Evolutionary conservation across 2,113 vertebrate genomes (phyloP), one percentile per base, ranked within the genome.

Genomic region (Prolemur simus): DNA sequence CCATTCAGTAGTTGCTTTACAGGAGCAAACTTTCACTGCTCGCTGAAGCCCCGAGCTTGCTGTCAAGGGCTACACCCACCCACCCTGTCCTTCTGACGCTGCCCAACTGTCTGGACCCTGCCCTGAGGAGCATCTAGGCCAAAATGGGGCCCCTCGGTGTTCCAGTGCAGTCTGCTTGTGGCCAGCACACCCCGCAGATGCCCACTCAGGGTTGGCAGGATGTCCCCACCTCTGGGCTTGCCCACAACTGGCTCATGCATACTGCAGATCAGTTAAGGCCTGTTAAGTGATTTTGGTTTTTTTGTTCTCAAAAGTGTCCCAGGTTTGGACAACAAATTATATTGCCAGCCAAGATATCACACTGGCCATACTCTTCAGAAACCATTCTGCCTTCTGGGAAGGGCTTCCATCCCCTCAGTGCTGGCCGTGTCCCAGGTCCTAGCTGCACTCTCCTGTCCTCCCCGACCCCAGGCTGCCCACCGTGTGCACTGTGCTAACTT

Each of bases 61-160:
- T 3, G 1, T 39, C 34, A 15, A 21, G 69, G 34, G 29, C n/a
- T 56, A 14, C 1, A 6, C 0, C 39, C 1, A 32, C 37, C 29
- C 23, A 77, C 49, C 10, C 17, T 83, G 25, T 37, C 8, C 14
- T 85, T 25, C 47, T 7, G 32, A 68, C 12, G 27, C 47, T 47
- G 10, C 63, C 54, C 9, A 0, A 8, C 6, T 42, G 68, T 60
- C 71, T 6, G 21, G 58, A 68, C 34, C 66, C 52, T 49, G 23
- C 56, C 68, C 25, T 3, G 49, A 85, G 64, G 54, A 37, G 17
- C 73, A 45, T n/a, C 14, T 7, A 69, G 29, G 25, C 39, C 56
- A 5, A 37, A 47, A 56, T 1, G 10, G 45, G 77, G 47, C 56
- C 23, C 34, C 39, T 81, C 18, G 29, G n/a, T 9, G 10, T 58